These are phyloP conservation scores for Drosophila yooni DNA, from an alignment of 2,888 invertebrate species.

Conservation along the genomic window DNA sequence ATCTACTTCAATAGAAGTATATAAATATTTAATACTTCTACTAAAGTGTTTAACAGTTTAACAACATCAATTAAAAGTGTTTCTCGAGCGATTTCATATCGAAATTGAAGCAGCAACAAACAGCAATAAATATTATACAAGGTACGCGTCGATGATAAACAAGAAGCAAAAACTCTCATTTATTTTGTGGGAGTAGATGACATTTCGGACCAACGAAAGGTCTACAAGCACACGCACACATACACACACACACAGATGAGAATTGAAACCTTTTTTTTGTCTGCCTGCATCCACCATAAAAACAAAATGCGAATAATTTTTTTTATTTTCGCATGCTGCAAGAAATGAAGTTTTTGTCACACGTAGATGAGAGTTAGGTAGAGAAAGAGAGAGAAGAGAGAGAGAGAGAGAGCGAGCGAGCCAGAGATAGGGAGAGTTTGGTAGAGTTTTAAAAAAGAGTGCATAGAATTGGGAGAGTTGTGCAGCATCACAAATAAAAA, in stretches of 20 bases:
- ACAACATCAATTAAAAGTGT: slow-evolving; percentile 61
- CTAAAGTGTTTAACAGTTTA: slow-evolving; percentile 75
- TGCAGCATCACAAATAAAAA: slow-evolving; percentile 61
- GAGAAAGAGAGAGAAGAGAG: slow-evolving; percentile 34
- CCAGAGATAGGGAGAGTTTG: slow-evolving; percentile 29
- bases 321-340: slow-evolving; percentile 31
- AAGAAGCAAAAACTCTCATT: slow-evolving; percentile 24
- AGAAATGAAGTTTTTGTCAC: slow-evolving; percentile 51
- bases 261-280: slow-evolving; percentile 29
- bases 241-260: slow-evolving; percentile 5
- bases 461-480: slow-evolving; percentile 50
- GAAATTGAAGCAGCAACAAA: slow-evolving; percentile 42
- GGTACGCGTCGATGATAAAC: slow-evolving; percentile 33
- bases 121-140: slow-evolving; percentile 39
- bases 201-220: slow-evolving; percentile 32
- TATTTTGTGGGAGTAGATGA: slow-evolving; percentile 10
- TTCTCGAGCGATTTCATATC: slow-evolving; percentile 51
- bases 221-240: slow-evolving; percentile 37
- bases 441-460: slow-evolving; percentile 47
- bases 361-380: slow-evolving; percentile 21
- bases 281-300: slow-evolving; percentile 43
- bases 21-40: slow-evolving; percentile 53
- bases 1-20: slow-evolving; percentile 8
- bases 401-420: slow-evolving; percentile 24
- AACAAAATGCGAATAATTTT: slow-evolving; percentile 32